phyloP scores from a whole-genome alignment of 2,888 invertebrate genomes.

The Drosophila diplacantha region DNA sequence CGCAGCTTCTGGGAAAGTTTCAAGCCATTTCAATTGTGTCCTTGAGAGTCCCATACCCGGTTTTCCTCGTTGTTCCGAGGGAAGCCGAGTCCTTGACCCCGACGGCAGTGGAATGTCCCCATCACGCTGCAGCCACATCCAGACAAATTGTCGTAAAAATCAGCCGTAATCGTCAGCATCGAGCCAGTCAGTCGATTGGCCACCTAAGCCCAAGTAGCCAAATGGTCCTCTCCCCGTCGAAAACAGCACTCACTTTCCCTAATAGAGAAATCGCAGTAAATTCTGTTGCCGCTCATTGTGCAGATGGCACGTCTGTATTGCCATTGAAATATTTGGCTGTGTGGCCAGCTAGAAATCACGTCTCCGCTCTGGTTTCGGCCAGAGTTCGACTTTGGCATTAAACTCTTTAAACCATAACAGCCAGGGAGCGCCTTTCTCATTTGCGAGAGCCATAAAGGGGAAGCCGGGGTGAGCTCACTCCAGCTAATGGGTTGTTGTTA shows the following conservation, averaged over 20 bases:
- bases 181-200: slow-evolving; percentile 59
- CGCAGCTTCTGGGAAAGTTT: slow-evolving; percentile 49
- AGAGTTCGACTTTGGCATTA: slow-evolving; percentile 9
- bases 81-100: slow-evolving; percentile 57
- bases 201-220: slow-evolving; percentile 25
- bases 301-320: slow-evolving; percentile 49
- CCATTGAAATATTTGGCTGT: slow-evolving; percentile 37
- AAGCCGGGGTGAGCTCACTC: background rate
- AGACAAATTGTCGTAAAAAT: slow-evolving; percentile 67
- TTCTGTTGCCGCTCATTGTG: slow-evolving; percentile 34
- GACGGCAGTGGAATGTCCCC: slow-evolving; percentile 30
- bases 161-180: slow-evolving; percentile 52
- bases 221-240: slow-evolving; percentile 1
- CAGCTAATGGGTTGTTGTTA: slow-evolving; percentile 42
- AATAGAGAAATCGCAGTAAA: slow-evolving; percentile 57
- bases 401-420: slow-evolving; percentile 56
- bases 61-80: slow-evolving; percentile 5
- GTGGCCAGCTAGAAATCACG: slow-evolving; percentile 50
- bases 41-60: slow-evolving; percentile 44
- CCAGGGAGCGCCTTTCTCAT: slow-evolving; percentile 35
- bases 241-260: slow-evolving; percentile 46
- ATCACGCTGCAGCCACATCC: slow-evolving; percentile 49
- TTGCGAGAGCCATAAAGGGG: slow-evolving; percentile 41
- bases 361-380: slow-evolving; percentile 33
- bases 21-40: slow-evolving; percentile 54